A percentile compares a stretch with the other conserved stretches of the same genome.
These are phyloP conservation scores for Dioctria linearis DNA, from an alignment of 2,888 invertebrate genomes.

Conservation along the genomic window DNA sequence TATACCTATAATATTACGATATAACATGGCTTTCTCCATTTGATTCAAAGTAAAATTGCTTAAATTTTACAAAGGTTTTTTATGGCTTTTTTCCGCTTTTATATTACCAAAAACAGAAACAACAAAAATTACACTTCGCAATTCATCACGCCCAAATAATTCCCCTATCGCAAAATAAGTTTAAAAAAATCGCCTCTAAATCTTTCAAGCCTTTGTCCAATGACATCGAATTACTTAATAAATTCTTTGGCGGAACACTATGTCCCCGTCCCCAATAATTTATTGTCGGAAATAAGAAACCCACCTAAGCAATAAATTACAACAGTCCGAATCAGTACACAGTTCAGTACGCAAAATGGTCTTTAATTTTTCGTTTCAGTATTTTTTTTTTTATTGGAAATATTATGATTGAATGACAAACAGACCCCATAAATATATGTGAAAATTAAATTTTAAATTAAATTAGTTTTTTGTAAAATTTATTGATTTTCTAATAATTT, in stretches of 20 bases:
- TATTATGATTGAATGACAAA: too few species aligned
- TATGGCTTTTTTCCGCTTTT: too few species aligned
- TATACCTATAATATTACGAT: too few species aligned
- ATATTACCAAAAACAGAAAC: neutral
- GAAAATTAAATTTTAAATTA: too few species aligned
- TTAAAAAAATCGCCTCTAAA: neutral
- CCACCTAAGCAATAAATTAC: constrained; percentile 25
- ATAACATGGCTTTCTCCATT: too few species aligned
- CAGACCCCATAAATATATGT: too few species aligned
- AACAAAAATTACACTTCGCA: neutral
- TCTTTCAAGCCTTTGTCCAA: neutral
- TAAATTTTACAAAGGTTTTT: too few species aligned
- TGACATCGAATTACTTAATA: neutral
- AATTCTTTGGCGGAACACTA: neutral
- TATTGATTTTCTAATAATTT: too few species aligned
- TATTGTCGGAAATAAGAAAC: constrained; percentile 18
- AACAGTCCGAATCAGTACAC: too few species aligned
- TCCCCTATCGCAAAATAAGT: neutral
- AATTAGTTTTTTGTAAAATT: too few species aligned
- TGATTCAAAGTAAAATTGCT: too few species aligned
- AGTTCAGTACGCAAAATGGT: too few species aligned
- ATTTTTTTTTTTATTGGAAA: neutral
- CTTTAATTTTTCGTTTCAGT: neutral
- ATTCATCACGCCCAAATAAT: neutral
- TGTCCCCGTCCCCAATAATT: constrained; percentile 12